Percentiles rank a stretch among this genome's conserved stretches.
Conservation (phyloP, 2,113 vertebrate genomes). For the Istiophorus platypterus region DNA sequence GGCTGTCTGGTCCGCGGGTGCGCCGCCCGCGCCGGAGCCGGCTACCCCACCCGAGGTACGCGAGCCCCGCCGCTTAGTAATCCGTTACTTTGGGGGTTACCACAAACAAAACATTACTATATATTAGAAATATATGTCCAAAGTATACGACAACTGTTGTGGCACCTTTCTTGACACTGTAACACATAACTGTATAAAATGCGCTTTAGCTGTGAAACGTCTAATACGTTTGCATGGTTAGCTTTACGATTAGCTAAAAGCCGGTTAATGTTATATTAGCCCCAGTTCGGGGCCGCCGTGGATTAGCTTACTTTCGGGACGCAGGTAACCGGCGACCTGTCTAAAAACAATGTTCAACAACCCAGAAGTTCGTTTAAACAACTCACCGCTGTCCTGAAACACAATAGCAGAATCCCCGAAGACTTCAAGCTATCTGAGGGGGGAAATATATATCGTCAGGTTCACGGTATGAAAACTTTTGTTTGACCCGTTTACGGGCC, state of each 20-base stretch:
- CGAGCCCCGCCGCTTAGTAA: background rate
- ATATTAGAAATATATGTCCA: background rate
- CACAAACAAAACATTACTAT: background rate
- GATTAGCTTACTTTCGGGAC: too few relatives aligned
- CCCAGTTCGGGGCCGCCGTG: background rate
- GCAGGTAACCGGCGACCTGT: too few relatives aligned
- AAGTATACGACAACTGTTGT: background rate
- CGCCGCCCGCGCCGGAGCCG: constrained; percentile 21
- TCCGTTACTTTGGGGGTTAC: background rate
- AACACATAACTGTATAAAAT: background rate
- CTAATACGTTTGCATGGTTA: background rate
- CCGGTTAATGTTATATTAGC: background rate
- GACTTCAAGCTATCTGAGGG: too few relatives aligned
- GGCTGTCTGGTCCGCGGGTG: constrained; percentile 59
- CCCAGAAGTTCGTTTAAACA: too few relatives aligned
- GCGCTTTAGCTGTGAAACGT: background rate
- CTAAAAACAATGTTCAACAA: too few relatives aligned
- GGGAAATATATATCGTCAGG: too few relatives aligned
- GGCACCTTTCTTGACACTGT: background rate
- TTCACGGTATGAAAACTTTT: too few relatives aligned
- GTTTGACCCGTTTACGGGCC: too few relatives aligned
- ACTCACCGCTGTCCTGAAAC: too few relatives aligned
- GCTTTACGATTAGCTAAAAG: background rate
- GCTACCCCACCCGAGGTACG: constrained; percentile 49
- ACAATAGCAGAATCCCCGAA: too few relatives aligned